Conservation (phyloP, 92 coral and sea anemone genomes). For the Zoanthus sociatus region DNA sequence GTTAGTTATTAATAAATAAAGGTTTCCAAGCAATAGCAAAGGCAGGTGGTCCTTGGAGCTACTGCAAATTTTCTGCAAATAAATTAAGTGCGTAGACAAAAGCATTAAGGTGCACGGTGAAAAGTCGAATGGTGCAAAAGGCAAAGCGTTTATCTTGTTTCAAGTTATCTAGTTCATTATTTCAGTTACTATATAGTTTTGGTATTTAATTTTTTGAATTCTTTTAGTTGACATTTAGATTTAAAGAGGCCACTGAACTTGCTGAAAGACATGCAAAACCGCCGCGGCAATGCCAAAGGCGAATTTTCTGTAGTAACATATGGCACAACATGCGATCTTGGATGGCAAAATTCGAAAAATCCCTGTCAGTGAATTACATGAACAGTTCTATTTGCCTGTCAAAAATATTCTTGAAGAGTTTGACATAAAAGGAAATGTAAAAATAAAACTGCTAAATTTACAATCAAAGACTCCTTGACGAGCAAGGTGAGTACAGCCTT, state of each 20-base stretch:
- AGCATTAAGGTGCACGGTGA: not conserved
- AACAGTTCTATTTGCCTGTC: not conserved
- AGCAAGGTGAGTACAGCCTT: not conserved
- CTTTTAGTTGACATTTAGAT: not conserved
- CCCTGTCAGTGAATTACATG: not conserved
- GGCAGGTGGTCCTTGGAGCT: not conserved
- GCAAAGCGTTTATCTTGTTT: too few species aligned
- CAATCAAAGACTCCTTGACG: not conserved
- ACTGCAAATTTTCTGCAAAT: not conserved
- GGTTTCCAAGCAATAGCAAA: conserved; percentile 15
- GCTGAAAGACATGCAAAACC: not conserved
- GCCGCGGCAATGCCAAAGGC: not conserved
- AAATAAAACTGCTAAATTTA: not conserved
- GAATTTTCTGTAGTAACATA: not conserved
- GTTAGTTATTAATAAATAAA: not conserved
- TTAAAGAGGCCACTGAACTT: too few species aligned
- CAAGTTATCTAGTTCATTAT: too few species aligned
- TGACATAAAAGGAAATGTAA: not conserved
- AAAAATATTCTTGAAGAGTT: not conserved
- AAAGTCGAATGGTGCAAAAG: not conserved
- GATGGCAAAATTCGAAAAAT: not conserved
- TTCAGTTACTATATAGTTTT: not conserved
- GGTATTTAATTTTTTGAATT: not conserved
- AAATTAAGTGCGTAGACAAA: too few species aligned
- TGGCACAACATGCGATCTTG: not conserved